Evolutionary conservation across 1,140 invertebrate genomes (phyloP), one percentile per base, ranked within the genome.

Genomic region (Drosophila murphyi): DNA sequence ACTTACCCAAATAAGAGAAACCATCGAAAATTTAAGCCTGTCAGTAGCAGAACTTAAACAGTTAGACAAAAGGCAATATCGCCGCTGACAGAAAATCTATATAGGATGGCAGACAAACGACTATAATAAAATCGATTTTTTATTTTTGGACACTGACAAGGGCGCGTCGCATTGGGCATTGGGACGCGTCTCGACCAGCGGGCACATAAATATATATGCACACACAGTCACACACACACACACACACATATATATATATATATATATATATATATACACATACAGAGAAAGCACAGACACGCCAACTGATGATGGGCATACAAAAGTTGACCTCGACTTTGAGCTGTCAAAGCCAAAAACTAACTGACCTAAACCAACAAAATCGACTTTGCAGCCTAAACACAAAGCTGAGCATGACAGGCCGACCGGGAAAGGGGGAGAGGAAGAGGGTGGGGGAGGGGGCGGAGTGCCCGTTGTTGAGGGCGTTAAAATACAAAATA

Each of bases 271-370:
- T 20, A 20, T 20, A 20, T 20, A 47, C n/a, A 65, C 12, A 54
- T 29, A 72, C 48, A 60, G 28, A 34, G 20, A 20, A 20, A 29
- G 52, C 31, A 47, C 54, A 62, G 63, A 77, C 81, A 83, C 35
- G 48, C 57, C 61, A 87, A 64, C 76, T 78, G 80, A 88, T 87
- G 83, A 87, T 88, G 82, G 83, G 78, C 81, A 89, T 68, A 90
- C 81, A 88, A 91, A 91, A 90, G 79, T 82, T 91, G 90, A 91
- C 90, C 90, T 91, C 90, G 90, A 91, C 90, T 91, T 91, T 91
- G 82, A 91, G 86, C 86, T 91, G 90, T 91, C 90, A 91, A 85
- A 88, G 81, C 75, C 86, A 91, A 85, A 79, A 90, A 83, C 80
- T 87, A 88, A 91, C 90, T 91, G 90, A 91, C 90, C 90, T 91